Evolutionary conservation across 2,888 invertebrate genomes (phyloP), one percentile per base, ranked within the genome.

Genomic region (Chrysolina americana): DNA sequence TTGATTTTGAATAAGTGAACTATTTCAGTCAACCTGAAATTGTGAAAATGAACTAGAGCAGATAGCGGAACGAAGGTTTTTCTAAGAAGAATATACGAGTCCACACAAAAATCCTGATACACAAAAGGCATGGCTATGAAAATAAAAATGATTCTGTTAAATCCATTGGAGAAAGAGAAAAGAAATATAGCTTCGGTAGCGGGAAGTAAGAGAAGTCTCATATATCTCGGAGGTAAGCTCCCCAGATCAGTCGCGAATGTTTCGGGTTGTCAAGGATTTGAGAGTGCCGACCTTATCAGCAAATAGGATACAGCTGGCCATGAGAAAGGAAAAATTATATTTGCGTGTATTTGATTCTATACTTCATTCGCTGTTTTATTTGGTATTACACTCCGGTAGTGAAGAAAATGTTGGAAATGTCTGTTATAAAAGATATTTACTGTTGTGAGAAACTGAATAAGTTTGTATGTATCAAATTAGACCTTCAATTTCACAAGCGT

Each of bases 181-280:
- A 59, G 28, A 28, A 28, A 59, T 59, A n/a, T 59, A 28, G 28
- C 59, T 28, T 17, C 11, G 59, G 59, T 23, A 28, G 9, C 15
- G 59, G 28, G n/a, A 59, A 36, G n/a, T 28, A 28, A n/a, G n/a
- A 28, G 28, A 36, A n/a, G n/a, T 10, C 15, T n/a, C 59, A 28
- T 28, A 59, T 59, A 59, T 59, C 23, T 59, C 23, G n/a, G n/a
- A 6, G 8, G 36, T 59, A 36, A 59, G n/a, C n/a, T 15, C 19
- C 28, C 28, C 28, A 59, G 28, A 59, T 59, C 28, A 36, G 59
- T 36, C 8, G 15, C 28, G 28, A 59, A 59, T 59, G 15, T 36
- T 59, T 28, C 36, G 36, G 59, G 59, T 59, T 59, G 59, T 59
- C 28, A 36, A n/a, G n/a, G 36, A 59, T 36, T 59, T n/a, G 36